Evolutionary conservation across 2,888 invertebrate genomes (phyloP).

Genomic region (Temnothorax ravouxi): DNA sequence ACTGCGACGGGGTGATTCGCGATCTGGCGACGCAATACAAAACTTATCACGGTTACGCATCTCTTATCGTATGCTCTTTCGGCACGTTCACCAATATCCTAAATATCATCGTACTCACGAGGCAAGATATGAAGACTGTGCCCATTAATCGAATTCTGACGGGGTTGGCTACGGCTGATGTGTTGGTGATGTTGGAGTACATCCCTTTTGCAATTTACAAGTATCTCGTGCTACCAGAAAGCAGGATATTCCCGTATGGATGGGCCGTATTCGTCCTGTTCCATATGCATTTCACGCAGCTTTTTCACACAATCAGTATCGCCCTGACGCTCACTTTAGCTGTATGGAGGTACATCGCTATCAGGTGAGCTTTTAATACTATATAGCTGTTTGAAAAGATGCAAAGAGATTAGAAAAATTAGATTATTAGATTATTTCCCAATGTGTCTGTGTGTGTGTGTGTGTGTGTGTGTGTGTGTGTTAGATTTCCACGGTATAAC

Average conservation of each 20-base stretch:
- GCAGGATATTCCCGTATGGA: slow-evolving; percentile 90
- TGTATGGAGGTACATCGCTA: slow-evolving; percentile 95
- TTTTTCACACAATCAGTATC: slow-evolving; percentile 94
- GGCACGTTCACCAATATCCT: slow-evolving; percentile 95
- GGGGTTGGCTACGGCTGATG: slow-evolving; percentile 94
- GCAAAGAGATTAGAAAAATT: not conserved
- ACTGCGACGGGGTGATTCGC: slow-evolving; percentile 89
- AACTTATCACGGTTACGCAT: slow-evolving; percentile 93
- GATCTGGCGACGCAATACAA: slow-evolving; percentile 90
- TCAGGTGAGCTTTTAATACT: slow-evolving; percentile 88
- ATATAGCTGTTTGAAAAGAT: not conserved
- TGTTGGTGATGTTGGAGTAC: slow-evolving; percentile 96
- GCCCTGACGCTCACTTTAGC: slow-evolving; percentile 93
- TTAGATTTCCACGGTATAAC: slow-evolving; percentile 93
- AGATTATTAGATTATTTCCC: not conserved
- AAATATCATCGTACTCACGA: slow-evolving; percentile 95
- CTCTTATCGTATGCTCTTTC: slow-evolving; percentile 94
- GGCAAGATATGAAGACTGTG: slow-evolving; percentile 92
- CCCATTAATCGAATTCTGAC: slow-evolving; percentile 96
- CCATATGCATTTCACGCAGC: slow-evolving; percentile 93
- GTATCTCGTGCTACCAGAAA: slow-evolving; percentile 89
- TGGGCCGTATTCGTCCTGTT: slow-evolving; percentile 92
- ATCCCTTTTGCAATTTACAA: slow-evolving; percentile 92
- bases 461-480: slow-evolving; percentile 62
- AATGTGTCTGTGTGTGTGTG: not conserved